These are phyloP conservation scores for Drosophila ogumai DNA, from an alignment of 1,140 invertebrate genomes.

Conservation along the genomic window DNA sequence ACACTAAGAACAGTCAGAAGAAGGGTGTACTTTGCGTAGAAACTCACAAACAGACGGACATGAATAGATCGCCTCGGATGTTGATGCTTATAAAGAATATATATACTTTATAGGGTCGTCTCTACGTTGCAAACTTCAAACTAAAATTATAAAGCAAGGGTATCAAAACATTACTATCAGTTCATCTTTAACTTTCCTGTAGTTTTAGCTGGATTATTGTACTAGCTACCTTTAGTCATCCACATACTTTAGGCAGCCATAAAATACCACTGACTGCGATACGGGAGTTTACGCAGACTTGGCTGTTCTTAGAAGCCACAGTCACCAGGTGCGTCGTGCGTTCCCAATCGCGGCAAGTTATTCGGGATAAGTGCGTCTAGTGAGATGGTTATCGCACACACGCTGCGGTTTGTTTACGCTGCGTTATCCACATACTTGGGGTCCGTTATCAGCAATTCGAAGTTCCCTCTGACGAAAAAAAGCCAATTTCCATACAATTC, in stretches of 20 bases:
- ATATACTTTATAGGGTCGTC: too few species aligned
- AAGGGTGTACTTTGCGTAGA: too few species aligned
- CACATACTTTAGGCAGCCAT: slow-evolving; percentile 7
- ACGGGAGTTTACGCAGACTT: background rate
- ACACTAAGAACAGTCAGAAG: too few species aligned
- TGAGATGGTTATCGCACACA: slow-evolving; percentile 11
- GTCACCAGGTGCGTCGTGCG: background rate
- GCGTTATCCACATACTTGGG: background rate
- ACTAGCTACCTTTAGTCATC: background rate
- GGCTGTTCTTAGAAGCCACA: background rate
- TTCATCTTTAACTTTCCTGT: background rate
- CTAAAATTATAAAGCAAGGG: too few species aligned
- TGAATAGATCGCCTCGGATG: too few species aligned
- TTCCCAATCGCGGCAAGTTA: background rate
- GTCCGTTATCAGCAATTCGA: slow-evolving; percentile 6
- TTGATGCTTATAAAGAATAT: too few species aligned
- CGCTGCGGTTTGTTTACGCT: slow-evolving; percentile 20
- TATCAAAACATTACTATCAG: background rate
- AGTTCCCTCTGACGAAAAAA: background rate
- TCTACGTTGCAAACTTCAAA: too few species aligned
- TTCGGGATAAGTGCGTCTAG: slow-evolving; percentile 7
- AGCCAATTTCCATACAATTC: background rate
- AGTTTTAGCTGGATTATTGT: background rate
- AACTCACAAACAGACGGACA: too few species aligned
- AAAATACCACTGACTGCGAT: slow-evolving; percentile 16